Percentiles rank a stretch among this genome's conserved stretches.
These are phyloP conservation scores for Carabus problematicus DNA, from an alignment of 2,888 invertebrate genomes.

Conservation along the genomic window DNA sequence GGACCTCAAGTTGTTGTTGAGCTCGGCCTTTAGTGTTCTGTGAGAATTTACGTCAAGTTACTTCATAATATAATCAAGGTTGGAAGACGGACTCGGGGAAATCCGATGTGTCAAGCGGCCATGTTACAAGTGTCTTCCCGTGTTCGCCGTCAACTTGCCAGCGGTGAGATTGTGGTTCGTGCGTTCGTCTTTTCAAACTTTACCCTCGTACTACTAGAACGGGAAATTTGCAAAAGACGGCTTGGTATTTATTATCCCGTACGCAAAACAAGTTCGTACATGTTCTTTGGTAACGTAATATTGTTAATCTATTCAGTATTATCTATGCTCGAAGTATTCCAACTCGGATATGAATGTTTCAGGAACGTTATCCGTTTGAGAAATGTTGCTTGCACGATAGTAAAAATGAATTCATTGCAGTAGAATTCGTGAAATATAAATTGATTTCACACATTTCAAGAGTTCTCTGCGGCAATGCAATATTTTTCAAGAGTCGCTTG, in stretches of 20 bases:
- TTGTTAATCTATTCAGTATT: too few relatives aligned
- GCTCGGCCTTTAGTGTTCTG: conserved; percentile 17
- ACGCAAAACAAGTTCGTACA: too few relatives aligned
- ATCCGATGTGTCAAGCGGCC: conserved; percentile 28
- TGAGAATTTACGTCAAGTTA: conserved; percentile 21
- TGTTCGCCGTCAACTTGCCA: conserved; percentile 5
- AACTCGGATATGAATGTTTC: too few relatives aligned
- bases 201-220: not conserved
- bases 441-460: too few relatives aligned
- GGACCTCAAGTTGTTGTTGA: conserved; percentile 17
- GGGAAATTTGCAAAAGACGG: not conserved
- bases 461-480: too few relatives aligned
- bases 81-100: conserved; percentile 4
- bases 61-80: conserved; percentile 31
- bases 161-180: not conserved
- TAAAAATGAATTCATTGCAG: too few relatives aligned
- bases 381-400: too few relatives aligned
- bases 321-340: too few relatives aligned
- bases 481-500: conserved; percentile 3
- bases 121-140: conserved; percentile 16
- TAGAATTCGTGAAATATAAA: too few relatives aligned
- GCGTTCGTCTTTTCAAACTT: not conserved
- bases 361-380: too few relatives aligned
- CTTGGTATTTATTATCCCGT: too few relatives aligned
- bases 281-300: too few relatives aligned